These are phyloP conservation scores for Acipenser ruthenus DNA, from an alignment of 2,797 vertebrate genomes.

Conservation along the genomic window DNA sequence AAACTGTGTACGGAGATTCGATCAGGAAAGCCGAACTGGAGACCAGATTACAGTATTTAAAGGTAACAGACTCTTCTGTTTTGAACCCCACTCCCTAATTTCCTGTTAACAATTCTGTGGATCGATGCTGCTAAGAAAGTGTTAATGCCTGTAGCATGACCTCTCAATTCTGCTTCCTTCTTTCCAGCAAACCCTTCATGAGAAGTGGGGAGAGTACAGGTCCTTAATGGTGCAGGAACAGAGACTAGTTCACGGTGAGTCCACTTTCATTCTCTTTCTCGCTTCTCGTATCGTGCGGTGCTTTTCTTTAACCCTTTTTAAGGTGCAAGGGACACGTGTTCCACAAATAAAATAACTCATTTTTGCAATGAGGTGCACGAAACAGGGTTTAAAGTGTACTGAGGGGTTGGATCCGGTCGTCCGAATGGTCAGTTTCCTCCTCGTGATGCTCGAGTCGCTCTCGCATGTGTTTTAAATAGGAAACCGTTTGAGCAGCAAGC, in stretches of 20 bases:
- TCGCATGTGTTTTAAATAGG: too few species aligned
- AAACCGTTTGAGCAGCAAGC: too few species aligned
- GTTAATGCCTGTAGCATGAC: background rate
- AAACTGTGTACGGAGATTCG: conserved; percentile 81
- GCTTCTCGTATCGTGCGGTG: background rate
- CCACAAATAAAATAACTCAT: too few species aligned
- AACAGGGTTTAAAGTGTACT: too few species aligned
- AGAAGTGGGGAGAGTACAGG: conserved; percentile 93
- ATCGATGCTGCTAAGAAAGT: background rate
- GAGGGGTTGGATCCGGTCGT: too few species aligned
- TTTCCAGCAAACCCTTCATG: conserved; percentile 84
- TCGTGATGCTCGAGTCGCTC: too few species aligned
- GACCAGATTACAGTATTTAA: conserved; percentile 85
- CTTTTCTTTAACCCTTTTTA: too few species aligned
- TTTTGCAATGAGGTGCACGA: too few species aligned
- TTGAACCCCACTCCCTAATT: background rate
- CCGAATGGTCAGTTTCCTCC: too few species aligned
- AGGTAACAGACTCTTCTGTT: conserved; percentile 52
- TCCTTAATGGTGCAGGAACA: conserved; percentile 91
- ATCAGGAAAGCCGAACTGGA: conserved; percentile 87
- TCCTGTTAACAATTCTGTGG: too few species aligned
- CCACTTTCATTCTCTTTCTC: too few species aligned
- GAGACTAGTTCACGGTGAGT: conserved; percentile 80
- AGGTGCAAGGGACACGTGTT: too few species aligned
- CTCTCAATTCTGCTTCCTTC: background rate